These are phyloP conservation scores for Sternotherus odoratus DNA, from an alignment of 2,797 vertebrate species.

Conservation along the genomic window DNA sequence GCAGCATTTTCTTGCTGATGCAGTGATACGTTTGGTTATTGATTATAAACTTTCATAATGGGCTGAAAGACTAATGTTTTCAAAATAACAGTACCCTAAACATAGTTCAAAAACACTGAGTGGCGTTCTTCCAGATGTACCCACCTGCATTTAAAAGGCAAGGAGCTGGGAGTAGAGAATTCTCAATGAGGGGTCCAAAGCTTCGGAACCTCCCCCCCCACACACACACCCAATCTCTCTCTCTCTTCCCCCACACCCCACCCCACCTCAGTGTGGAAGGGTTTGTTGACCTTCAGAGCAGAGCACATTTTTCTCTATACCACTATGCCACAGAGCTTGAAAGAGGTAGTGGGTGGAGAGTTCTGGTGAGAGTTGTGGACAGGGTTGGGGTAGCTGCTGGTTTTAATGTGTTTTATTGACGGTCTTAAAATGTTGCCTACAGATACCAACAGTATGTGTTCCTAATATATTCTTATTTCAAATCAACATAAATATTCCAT, in stretches of 20 bases:
- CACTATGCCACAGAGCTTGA: neutral
- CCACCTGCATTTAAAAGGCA: neutral
- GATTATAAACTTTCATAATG: slow-evolving; percentile 51
- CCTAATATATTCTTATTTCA: neutral
- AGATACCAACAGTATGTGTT: neutral
- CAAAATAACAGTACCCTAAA: neutral
- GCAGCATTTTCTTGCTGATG: slow-evolving; percentile 18
- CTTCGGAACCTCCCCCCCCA: neutral
- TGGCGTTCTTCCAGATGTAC: neutral
- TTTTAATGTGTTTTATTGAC: neutral
- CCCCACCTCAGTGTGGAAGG: neutral
- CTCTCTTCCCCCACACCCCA: neutral
- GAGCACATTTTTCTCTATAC: neutral
- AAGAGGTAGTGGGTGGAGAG: neutral
- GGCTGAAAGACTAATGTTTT: slow-evolving; percentile 40
- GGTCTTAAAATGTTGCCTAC: neutral
- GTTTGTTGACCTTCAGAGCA: neutral
- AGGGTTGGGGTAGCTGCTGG: neutral
- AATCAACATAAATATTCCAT: neutral
- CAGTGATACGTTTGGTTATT: slow-evolving; percentile 55
- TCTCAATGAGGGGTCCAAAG: neutral
- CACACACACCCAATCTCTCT: no score
- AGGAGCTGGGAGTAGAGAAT: neutral
- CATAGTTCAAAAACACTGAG: neutral
- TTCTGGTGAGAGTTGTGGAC: fast-evolving